Conservation (phyloP, 2,888 invertebrate species). For the Hypolimnas misippus region DNA sequence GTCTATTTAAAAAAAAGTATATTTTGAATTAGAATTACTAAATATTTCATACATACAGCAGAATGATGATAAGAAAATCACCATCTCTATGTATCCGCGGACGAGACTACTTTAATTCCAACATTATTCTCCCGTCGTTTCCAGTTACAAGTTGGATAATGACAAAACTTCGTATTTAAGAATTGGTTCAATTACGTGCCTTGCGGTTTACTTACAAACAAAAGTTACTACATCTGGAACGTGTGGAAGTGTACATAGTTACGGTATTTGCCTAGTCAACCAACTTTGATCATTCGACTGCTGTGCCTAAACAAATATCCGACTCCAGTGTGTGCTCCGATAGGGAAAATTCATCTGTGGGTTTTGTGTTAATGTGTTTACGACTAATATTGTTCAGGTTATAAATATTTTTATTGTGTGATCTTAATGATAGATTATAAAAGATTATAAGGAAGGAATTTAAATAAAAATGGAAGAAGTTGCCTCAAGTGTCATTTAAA, state of each 20-base stretch:
- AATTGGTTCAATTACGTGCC: slow-evolving; percentile 15
- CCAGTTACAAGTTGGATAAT: slow-evolving; percentile 16
- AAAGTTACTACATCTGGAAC: slow-evolving; percentile 11
- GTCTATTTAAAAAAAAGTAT: no score
- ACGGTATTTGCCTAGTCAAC: slow-evolving; percentile 22
- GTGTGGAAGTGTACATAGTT: slow-evolving; percentile 8
- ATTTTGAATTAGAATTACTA: no score
- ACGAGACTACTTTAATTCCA: slow-evolving; percentile 1
- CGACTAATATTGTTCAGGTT: not conserved
- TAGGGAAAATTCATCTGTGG: slow-evolving; percentile 8
- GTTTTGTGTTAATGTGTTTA: not conserved
- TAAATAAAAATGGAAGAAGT: not conserved
- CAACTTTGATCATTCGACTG: slow-evolving; percentile 26
- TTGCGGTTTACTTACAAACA: slow-evolving; percentile 14
- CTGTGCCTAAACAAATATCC: slow-evolving; percentile 16
- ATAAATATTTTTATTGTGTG: not conserved
- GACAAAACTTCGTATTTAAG: slow-evolving; percentile 25
- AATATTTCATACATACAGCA: no score
- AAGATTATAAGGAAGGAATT: no score
- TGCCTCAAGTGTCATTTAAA: no score
- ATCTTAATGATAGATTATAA: not conserved
- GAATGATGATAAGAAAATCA: no score
- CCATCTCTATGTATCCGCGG: no score
- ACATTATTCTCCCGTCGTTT: not conserved
- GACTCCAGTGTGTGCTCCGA: not conserved